Evolutionary conservation across 2,888 invertebrate species (phyloP), one percentile per base, ranked within the genome.

Genomic region (Lithosia quadra): DNA sequence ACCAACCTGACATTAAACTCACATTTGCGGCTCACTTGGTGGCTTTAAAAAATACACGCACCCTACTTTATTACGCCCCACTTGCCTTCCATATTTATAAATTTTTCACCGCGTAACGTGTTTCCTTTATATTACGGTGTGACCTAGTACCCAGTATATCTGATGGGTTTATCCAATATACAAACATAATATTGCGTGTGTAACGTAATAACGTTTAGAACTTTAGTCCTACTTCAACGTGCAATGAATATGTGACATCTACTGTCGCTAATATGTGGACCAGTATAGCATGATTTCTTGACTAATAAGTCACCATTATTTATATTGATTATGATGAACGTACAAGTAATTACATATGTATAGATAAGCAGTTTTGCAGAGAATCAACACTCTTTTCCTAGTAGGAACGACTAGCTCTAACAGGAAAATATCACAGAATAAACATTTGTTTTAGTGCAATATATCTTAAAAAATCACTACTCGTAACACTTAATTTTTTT

Each of bases 71-170:
- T 66, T 69, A 36, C 28, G 64, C 67, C 57, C 66, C 65, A 71
- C 63, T 71, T 60, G 43, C 69, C 61, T 71, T 75, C 68, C 63
- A 72, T 63, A 49, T 66, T 68, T 81, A 79, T 79, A 33, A 71
- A 69, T 72, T 70, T 77, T 79, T 77, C 64, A 71, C 34, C 65
- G 66, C 65, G 69, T 80, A 65, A 77, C 82, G 82, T 80, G 80
- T 73, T 77, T 67, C 67, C 63, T 65, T 72, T 71, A 78, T 71
- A 76, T 79, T 72, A 74, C 71, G 59, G 36, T 72, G 69, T 73
- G 77, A 75, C 73, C 72, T 72, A 60, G 75, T 77, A 75, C 75
- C 71, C 73, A 49, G 75, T 77, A 72, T 74, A 71, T 72, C 75
- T 65, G 63, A 28, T 63, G 21, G 21, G 62, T 64, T 77, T 77